Conservation (phyloP, 2,797 vertebrate species). For the Onychomys leucogaster region DNA sequence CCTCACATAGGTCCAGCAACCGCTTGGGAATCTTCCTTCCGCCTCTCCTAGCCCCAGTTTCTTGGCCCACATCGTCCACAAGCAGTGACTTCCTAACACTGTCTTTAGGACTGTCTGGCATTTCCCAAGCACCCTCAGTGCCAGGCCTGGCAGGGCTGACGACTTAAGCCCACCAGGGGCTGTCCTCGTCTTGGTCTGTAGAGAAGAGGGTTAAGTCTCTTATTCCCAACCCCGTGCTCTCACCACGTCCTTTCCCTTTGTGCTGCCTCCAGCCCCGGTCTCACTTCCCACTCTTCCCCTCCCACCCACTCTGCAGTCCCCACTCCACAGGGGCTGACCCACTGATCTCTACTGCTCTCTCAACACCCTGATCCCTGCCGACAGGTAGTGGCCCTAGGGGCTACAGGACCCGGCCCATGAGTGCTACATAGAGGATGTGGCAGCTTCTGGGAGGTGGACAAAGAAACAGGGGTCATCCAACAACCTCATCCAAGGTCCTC, state of each 20-base stretch:
- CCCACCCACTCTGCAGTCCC: background rate
- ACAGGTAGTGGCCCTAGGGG: background rate
- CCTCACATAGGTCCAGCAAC: too few relatives aligned
- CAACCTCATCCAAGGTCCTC: too few relatives aligned
- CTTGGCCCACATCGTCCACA: background rate
- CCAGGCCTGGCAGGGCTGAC: background rate
- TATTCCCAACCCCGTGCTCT: background rate
- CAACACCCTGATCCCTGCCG: background rate
- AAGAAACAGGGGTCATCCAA: background rate
- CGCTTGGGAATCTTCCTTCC: background rate
- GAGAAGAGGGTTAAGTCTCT: background rate
- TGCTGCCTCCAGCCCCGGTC: background rate
- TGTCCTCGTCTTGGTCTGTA: too few relatives aligned
- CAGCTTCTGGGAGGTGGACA: background rate
- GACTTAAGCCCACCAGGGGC: fast-evolving
- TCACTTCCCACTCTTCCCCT: too few relatives aligned
- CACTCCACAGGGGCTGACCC: background rate
- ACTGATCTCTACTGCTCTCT: background rate
- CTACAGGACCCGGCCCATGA: too few relatives aligned
- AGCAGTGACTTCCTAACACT: background rate
- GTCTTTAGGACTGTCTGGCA: too few relatives aligned
- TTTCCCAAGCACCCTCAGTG: background rate
- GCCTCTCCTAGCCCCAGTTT: background rate
- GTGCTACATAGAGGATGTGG: too few relatives aligned
- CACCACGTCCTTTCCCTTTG: background rate